phyloP scores from a whole-genome alignment of 2,888 invertebrate species.

The Galerucella pusilla region DNA sequence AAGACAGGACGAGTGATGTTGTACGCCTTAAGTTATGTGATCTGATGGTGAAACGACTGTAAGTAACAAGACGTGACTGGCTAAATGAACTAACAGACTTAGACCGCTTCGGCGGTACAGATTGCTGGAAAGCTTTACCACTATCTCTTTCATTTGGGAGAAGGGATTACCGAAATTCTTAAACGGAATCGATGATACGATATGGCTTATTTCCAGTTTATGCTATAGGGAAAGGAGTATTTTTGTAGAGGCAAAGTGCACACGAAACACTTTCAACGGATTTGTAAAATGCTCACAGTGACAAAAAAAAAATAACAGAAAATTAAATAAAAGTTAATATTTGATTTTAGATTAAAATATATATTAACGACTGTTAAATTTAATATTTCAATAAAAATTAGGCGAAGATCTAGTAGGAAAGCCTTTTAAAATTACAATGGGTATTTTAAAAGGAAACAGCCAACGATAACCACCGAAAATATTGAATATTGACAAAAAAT shows the following conservation, averaged over 20 bases:
- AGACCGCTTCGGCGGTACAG: slow-evolving; percentile 25
- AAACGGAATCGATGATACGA: slow-evolving; percentile 32
- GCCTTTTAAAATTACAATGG: too few species aligned
- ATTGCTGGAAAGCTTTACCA: slow-evolving; percentile 31
- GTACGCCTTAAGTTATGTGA: slow-evolving; percentile 61
- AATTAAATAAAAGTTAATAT: too few species aligned
- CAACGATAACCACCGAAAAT: too few species aligned
- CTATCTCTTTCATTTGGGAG: slow-evolving; percentile 34
- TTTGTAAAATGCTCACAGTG: not conserved
- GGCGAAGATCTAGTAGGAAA: too few species aligned
- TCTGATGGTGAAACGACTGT: slow-evolving; percentile 58
- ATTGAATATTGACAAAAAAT: too few species aligned
- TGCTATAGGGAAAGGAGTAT: not conserved
- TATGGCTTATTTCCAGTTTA: slow-evolving; percentile 19
- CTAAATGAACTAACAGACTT: slow-evolving; percentile 59
- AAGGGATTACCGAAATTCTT: slow-evolving; percentile 34
- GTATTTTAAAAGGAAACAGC: too few species aligned
- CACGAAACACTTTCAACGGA: not conserved
- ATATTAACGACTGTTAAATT: too few species aligned
- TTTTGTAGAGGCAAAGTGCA: not conserved
- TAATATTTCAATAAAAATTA: too few species aligned
- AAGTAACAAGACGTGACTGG: slow-evolving; percentile 62
- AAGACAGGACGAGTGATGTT: slow-evolving; percentile 23
- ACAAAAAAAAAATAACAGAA: not conserved
- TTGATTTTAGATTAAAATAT: too few species aligned